phyloP scores from a whole-genome alignment of 1,140 invertebrate species.

The Octopus bimaculoides region DNA sequence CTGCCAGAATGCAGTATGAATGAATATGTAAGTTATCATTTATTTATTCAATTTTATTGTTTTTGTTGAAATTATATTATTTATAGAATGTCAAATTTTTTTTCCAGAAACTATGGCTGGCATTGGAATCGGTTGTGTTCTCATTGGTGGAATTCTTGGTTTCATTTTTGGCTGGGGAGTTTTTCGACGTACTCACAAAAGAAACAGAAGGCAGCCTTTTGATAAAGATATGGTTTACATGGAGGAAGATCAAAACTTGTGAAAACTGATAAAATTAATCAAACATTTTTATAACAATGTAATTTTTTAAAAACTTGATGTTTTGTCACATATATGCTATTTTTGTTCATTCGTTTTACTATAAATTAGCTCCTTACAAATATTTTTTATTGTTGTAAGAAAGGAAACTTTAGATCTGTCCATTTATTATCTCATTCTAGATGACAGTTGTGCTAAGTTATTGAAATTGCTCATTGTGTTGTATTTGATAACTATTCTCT shows the following conservation, averaged over 20 bases:
- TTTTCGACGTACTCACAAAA: background rate
- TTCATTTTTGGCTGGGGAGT: slow-evolving; percentile 8
- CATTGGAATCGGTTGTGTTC: slow-evolving; percentile 2
- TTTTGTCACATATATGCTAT: background rate
- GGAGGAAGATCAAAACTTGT: background rate
- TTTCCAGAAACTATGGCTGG: background rate
- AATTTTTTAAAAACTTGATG: background rate
- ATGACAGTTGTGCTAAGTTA: background rate
- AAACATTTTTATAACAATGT: background rate
- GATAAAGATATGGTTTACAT: background rate
- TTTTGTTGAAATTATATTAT: no score
- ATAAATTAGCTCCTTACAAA: background rate
- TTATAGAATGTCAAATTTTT: background rate
- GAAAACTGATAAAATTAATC: background rate
- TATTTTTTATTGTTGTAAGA: background rate
- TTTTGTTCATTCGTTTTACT: background rate
- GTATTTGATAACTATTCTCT: no score
- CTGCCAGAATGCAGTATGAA: no score
- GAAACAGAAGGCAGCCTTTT: background rate
- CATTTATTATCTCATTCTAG: background rate
- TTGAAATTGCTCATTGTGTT: no score
- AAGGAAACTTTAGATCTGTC: background rate
- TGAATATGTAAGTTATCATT: no score
- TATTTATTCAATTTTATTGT: no score
- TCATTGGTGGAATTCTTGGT: background rate